Conservation (phyloP, 2,113 vertebrate genomes). For the Gnathonemus echidnorhynchus region DNA sequence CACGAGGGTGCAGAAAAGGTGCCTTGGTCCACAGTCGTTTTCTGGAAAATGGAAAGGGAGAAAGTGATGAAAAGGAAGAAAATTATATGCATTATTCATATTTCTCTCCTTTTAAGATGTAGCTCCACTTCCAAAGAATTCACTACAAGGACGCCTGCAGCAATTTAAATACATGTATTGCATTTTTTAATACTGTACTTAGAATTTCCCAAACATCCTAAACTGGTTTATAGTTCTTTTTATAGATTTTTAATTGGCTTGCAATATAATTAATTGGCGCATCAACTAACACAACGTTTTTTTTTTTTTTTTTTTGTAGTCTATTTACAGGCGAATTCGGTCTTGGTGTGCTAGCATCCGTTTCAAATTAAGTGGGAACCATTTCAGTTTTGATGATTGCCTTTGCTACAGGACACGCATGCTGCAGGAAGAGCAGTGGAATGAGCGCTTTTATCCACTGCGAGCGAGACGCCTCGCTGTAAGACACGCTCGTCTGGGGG, state of each 20-base stretch:
- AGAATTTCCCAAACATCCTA: slow-evolving; percentile 77
- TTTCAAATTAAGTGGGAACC: slow-evolving; percentile 43
- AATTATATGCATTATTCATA: slow-evolving; percentile 74
- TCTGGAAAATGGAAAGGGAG: slow-evolving; percentile 52
- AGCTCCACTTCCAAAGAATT: slow-evolving; percentile 62
- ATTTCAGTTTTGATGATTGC: slow-evolving; percentile 36
- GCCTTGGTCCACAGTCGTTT: slow-evolving; percentile 53
- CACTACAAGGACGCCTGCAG: slow-evolving; percentile 62
- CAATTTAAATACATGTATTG: slow-evolving; percentile 71
- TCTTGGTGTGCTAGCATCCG: slow-evolving; percentile 45
- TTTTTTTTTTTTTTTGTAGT: slow-evolving; percentile 45
- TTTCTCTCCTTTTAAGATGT: slow-evolving; percentile 69
- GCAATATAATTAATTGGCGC: slow-evolving; percentile 76
- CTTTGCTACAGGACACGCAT: slow-evolving; percentile 25
- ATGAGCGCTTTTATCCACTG: slow-evolving; percentile 23
- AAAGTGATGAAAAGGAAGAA: slow-evolving; percentile 29
- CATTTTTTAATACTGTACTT: slow-evolving; percentile 80
- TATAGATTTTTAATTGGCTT: slow-evolving; percentile 75
- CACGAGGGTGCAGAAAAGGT: slow-evolving; percentile 43
- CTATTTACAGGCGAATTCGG: slow-evolving; percentile 55
- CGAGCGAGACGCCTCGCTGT: slow-evolving; percentile 14
- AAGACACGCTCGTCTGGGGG: slow-evolving; percentile 21
- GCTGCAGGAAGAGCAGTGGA: slow-evolving; percentile 24
- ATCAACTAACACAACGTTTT: slow-evolving; percentile 68
- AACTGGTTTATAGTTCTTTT: slow-evolving; percentile 72